phyloP scores from a whole-genome alignment of 92 coral and sea anemone genomes.

The Parazoanthus atlanticus region DNA sequence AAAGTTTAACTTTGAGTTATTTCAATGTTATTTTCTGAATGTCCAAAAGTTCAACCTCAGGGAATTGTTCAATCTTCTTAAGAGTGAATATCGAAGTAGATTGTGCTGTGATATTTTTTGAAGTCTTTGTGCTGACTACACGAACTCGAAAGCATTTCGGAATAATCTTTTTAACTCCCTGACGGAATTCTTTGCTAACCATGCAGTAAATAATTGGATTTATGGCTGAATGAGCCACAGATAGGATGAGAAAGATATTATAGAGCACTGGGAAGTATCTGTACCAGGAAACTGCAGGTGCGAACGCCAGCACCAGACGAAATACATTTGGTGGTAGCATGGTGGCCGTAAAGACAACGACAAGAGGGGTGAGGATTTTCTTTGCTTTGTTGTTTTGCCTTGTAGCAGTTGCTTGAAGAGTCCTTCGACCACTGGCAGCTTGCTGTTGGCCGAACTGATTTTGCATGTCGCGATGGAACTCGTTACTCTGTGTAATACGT shows the following conservation, averaged over 20 bases:
- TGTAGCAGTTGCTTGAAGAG: not conserved
- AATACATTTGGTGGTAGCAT: slow-evolving; percentile 30
- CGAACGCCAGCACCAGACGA: slow-evolving; percentile 10
- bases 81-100: not conserved
- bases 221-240: slow-evolving; percentile 25
- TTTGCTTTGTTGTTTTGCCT: slow-evolving; percentile 31
- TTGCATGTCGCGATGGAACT: slow-evolving; percentile 23
- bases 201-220: slow-evolving; percentile 34
- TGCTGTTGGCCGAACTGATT: not conserved
- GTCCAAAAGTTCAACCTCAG: not conserved
- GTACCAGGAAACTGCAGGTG: not conserved
- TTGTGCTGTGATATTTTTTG: not conserved
- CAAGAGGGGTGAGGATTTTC: slow-evolving; percentile 37
- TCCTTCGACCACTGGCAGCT: not conserved
- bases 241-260: slow-evolving; percentile 10
- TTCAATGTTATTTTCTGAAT: slow-evolving; percentile 7
- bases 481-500: slow-evolving; percentile 36
- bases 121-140: not conserved
- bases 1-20: not conserved
- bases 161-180: slow-evolving; percentile 9
- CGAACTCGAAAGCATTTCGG: not conserved
- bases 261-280: slow-evolving; percentile 9
- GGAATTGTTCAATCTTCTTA: too few species aligned
- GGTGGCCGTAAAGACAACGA: not conserved
- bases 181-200: slow-evolving; percentile 39